Evolutionary conservation across 2,113 vertebrate genomes (phyloP).

Genomic region (Rhipidura dahli): DNA sequence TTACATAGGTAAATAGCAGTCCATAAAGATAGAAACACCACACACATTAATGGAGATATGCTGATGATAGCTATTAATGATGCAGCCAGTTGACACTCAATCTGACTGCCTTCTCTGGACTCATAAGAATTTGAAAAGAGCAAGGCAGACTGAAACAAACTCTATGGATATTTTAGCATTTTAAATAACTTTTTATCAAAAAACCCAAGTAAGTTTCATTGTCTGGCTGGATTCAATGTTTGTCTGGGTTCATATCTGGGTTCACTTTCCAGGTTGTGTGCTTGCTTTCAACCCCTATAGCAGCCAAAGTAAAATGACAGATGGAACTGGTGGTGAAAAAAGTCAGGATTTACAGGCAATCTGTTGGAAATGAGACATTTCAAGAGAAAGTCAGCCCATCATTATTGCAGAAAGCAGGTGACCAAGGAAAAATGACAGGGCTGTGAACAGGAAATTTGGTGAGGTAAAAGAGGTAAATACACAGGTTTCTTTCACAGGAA

Average conservation of each 20-base stretch:
- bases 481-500: not conserved
- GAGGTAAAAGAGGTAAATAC: not conserved
- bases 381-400: not conserved
- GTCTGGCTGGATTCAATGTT: not conserved
- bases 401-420: not conserved
- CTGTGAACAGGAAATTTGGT: not conserved
- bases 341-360: not conserved
- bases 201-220: not conserved
- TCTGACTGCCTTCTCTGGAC: not conserved
- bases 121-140: not conserved
- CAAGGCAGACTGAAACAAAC: not conserved
- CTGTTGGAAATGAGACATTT: not conserved
- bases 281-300: not conserved
- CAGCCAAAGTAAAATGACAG: not conserved
- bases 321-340: not conserved
- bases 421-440: not conserved
- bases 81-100: not conserved
- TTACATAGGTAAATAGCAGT: not conserved
- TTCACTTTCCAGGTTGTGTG: not conserved
- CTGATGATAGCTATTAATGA: not conserved
- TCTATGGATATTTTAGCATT: not conserved
- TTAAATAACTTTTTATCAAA: not conserved
- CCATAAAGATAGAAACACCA: not conserved
- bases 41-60: not conserved
- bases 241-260: not conserved